Evolutionary conservation across 2,113 vertebrate genomes (phyloP).

Genomic region (Plotosus lineatus): DNA sequence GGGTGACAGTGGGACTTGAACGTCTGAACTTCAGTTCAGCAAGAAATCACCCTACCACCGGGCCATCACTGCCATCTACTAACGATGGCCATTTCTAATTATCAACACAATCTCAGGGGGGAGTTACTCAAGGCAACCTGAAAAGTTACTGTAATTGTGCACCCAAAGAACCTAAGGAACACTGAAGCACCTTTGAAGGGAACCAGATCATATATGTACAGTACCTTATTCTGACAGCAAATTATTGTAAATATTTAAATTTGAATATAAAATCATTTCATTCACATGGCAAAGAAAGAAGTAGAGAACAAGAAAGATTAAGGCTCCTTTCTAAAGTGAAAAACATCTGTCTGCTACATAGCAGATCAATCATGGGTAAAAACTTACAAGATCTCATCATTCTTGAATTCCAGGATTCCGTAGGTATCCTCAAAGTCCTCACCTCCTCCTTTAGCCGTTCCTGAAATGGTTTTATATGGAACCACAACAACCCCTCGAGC

Average conservation of each 20-base stretch:
- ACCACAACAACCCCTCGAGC: conserved; percentile 88
- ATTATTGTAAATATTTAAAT: not conserved
- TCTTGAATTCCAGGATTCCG: conserved; percentile 92
- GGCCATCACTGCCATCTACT: too few species aligned
- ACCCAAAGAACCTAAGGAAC: not conserved
- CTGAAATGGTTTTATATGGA: conserved; percentile 89
- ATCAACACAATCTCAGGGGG: too few species aligned
- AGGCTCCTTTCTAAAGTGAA: not conserved
- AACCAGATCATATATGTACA: not conserved
- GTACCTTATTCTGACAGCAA: not conserved
- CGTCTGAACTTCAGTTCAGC: too few species aligned
- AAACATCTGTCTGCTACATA: not conserved
- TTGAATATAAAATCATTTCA: too few species aligned
- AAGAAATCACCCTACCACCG: too few species aligned
- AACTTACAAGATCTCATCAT: conserved; percentile 94
- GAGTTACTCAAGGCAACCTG: too few species aligned
- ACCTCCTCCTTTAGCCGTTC: conserved; percentile 91
- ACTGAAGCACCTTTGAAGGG: not conserved
- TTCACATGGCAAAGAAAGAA: not conserved
- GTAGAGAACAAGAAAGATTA: not conserved
- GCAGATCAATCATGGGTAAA: conserved; percentile 15
- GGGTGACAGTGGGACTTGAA: too few species aligned
- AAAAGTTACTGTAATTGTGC: too few species aligned
- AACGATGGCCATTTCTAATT: too few species aligned
- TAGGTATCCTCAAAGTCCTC: conserved; percentile 95